Conservation (phyloP, 2,888 invertebrate species). For the Protonemura montana region DNA sequence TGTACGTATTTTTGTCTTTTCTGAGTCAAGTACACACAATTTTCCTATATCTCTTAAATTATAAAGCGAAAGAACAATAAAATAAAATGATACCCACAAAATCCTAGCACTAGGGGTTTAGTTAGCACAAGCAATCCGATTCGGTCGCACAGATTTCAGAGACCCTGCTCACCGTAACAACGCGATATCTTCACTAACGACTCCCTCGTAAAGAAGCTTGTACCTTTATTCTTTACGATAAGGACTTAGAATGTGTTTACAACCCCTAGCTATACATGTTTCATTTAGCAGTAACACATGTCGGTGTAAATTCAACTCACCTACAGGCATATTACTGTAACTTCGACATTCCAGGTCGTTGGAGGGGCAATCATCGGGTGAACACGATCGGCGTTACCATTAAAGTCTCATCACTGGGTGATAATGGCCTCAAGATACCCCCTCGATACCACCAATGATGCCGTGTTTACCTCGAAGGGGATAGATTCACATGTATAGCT, state of each 20-base stretch:
- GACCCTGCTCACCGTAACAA: background rate
- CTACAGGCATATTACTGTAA: background rate
- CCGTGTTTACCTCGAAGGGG: background rate
- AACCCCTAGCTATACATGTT: background rate
- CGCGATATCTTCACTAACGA: background rate
- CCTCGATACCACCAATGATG: background rate
- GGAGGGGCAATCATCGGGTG: background rate
- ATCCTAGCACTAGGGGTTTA: background rate
- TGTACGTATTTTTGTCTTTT: too few species aligned
- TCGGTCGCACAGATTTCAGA: background rate
- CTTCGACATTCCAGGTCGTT: background rate
- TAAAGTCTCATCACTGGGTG: background rate
- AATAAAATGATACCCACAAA: background rate
- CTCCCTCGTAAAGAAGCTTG: background rate
- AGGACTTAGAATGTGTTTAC: background rate
- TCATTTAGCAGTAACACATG: background rate
- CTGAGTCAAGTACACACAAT: too few species aligned
- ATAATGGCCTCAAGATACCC: background rate
- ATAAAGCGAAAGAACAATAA: background rate
- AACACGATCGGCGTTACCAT: background rate
- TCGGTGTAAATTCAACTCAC: background rate
- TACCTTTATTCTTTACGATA: background rate
- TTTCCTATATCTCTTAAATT: too few species aligned
- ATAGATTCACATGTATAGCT: background rate
- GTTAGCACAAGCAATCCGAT: background rate